These are phyloP conservation scores for Aleiodes sp. DNA, from an alignment of 1,140 invertebrate genomes.

Conservation along the genomic window DNA sequence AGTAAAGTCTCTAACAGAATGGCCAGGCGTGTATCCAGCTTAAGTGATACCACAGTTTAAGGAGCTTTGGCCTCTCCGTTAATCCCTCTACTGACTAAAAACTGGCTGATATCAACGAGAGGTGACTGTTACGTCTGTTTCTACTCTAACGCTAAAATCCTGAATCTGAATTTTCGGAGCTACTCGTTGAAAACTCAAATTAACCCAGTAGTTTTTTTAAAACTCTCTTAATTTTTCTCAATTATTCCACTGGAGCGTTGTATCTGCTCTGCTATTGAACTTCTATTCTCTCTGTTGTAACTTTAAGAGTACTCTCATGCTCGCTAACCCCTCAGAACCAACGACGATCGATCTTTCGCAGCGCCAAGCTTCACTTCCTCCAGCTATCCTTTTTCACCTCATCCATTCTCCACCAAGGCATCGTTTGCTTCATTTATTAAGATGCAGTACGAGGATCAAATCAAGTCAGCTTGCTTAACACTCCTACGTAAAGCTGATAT, in stretches of 20 bases:
- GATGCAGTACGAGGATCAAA: constrained; percentile 7
- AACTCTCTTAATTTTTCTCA: constrained; percentile 4
- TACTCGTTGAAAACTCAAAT: constrained; percentile 18
- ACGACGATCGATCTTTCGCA: constrained; percentile 19
- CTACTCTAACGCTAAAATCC: background rate
- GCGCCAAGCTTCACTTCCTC: background rate
- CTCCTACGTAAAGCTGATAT: background rate
- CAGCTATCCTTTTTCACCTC: constrained; percentile 6
- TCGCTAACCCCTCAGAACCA: constrained; percentile 2
- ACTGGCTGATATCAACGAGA: constrained; percentile 52
- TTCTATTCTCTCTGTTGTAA: background rate
- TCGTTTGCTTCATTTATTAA: constrained; percentile 27
- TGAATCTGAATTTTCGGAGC: background rate
- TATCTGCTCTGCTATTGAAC: background rate
- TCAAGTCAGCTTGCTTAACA: background rate
- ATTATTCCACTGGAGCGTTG: constrained; percentile 24
- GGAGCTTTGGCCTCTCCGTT: constrained; percentile 65
- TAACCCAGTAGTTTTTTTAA: background rate
- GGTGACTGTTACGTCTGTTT: constrained; percentile 1
- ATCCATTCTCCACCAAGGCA: constrained; percentile 9
- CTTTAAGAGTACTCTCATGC: background rate
- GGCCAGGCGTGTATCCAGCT: constrained; percentile 65
- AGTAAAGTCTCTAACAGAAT: constrained; percentile 36
- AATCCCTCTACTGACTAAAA: constrained; percentile 63
- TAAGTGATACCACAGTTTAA: constrained; percentile 64